Conservation (phyloP, 2,888 invertebrate species). For the Andrena marginata region DNA sequence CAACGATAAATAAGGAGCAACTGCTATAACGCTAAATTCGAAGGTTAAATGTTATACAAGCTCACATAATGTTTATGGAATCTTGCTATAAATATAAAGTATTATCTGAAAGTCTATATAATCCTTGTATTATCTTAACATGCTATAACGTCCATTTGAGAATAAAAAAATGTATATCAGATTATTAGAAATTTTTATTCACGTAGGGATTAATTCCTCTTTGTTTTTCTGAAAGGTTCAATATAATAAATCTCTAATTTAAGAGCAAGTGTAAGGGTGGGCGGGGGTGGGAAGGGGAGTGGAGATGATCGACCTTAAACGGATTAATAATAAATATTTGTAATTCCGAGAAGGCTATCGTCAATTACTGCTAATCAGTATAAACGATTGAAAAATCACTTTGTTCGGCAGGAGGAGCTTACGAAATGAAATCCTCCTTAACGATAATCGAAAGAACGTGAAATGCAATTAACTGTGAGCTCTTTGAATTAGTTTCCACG, state of each 20-base stretch:
- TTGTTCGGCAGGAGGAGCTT: slow-evolving; percentile 41
- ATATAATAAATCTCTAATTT: slow-evolving; percentile 62
- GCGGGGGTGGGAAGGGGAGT: background rate
- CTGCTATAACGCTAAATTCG: slow-evolving; percentile 44
- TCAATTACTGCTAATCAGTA: slow-evolving; percentile 59
- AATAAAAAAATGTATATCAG: slow-evolving; percentile 67
- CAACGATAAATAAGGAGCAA: slow-evolving; percentile 35
- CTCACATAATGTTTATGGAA: slow-evolving; percentile 64
- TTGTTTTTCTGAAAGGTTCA: slow-evolving; percentile 32
- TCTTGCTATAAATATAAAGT: slow-evolving; percentile 68
- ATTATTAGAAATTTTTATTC: slow-evolving; percentile 66
- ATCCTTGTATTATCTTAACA: slow-evolving; percentile 69
- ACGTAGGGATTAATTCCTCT: slow-evolving; percentile 47
- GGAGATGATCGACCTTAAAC: slow-evolving; percentile 35
- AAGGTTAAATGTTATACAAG: slow-evolving; percentile 63
- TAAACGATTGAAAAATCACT: slow-evolving; percentile 62
- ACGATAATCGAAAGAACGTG: slow-evolving; percentile 33
- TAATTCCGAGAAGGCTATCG: slow-evolving; percentile 46
- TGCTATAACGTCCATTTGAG: slow-evolving; percentile 64
- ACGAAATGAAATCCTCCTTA: slow-evolving; percentile 45
- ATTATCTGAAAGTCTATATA: slow-evolving; percentile 64
- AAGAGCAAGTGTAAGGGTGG: slow-evolving; percentile 44
- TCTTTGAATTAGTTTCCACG: slow-evolving; percentile 26
- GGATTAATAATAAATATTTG: slow-evolving; percentile 44
- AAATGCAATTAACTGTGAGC: slow-evolving; percentile 20